Conservation (phyloP, 2,113 vertebrate genomes). For the Guaruba guarouba region DNA sequence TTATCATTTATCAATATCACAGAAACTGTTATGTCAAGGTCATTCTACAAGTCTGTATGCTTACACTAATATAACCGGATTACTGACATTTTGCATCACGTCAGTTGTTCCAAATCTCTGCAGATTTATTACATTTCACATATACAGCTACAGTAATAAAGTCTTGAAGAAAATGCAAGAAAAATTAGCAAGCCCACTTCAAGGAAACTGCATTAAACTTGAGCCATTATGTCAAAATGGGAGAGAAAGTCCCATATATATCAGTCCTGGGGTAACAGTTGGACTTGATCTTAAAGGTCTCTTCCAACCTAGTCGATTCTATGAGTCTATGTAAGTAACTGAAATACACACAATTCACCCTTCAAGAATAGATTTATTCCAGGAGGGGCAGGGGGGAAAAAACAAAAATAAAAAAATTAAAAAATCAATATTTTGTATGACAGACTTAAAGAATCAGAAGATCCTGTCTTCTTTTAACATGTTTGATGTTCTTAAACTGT, state of each 20-base stretch:
- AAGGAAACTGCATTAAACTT: neutral
- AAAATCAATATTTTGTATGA: neutral
- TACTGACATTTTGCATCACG: neutral
- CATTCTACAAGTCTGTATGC: neutral
- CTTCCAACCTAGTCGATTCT: neutral
- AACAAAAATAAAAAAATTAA: too few relatives aligned
- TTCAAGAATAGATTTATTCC: neutral
- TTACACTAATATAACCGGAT: neutral
- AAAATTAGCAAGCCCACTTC: neutral
- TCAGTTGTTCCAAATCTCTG: neutral
- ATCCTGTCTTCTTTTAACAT: neutral
- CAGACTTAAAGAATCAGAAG: neutral
- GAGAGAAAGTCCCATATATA: neutral
- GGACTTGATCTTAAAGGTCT: neutral
- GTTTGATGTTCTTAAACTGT: neutral
- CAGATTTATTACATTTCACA: neutral
- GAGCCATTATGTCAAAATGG: neutral
- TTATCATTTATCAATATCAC: neutral
- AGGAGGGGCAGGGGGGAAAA: fast-evolving
- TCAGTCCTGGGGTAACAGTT: neutral
- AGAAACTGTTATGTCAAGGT: neutral
- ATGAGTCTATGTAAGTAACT: neutral
- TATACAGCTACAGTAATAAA: neutral
- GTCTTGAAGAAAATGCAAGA: neutral
- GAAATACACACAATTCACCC: neutral